These are phyloP conservation scores for Drosophila kokeensis DNA, from an alignment of 2,888 invertebrate species.

Conservation along the genomic window DNA sequence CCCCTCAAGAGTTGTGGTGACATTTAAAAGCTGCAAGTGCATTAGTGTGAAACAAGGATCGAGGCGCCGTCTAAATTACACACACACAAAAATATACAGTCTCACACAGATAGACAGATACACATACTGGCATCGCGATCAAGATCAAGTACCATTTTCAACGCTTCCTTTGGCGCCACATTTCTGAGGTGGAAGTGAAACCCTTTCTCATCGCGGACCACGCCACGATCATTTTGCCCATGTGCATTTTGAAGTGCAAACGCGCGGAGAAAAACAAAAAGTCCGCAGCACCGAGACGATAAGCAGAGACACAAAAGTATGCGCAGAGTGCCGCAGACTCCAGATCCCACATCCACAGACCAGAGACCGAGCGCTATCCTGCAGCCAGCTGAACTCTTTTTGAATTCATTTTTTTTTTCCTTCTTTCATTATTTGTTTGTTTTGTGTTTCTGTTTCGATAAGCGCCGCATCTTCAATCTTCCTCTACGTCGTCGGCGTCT, in stretches of 20 bases:
- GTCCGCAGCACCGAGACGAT: constrained; percentile 67
- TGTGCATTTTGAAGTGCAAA: constrained; percentile 67
- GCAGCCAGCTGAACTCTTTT: constrained; percentile 72
- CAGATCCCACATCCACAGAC: constrained; percentile 24
- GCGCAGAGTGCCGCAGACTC: constrained; percentile 53
- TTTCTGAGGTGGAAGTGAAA: constrained; percentile 62
- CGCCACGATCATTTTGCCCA: constrained; percentile 55
- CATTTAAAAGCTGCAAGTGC: constrained; percentile 81
- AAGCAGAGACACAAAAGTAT: constrained; percentile 74
- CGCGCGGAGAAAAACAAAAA: constrained; percentile 58
- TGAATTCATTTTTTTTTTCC: constrained; percentile 31
- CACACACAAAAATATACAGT: constrained; percentile 40
- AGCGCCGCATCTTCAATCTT: constrained; percentile 83
- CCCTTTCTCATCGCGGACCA: constrained; percentile 48
- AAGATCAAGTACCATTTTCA: constrained; percentile 76
- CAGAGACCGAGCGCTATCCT: constrained; percentile 52
- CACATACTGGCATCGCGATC: constrained; percentile 56
- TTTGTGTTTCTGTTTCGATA: constrained; percentile 72
- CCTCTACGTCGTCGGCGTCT: constrained; percentile 61
- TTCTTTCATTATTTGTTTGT: constrained; percentile 13
- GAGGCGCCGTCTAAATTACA: constrained; percentile 84
- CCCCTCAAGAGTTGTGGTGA: constrained; percentile 53
- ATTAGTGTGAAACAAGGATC: constrained; percentile 82
- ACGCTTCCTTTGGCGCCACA: constrained; percentile 77
- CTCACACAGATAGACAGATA: constrained; percentile 11